A percentile compares a stretch with the other conserved stretches of the same genome.
Conservation (phyloP, 2,797 vertebrate genomes). For the Halcyon badia region DNA sequence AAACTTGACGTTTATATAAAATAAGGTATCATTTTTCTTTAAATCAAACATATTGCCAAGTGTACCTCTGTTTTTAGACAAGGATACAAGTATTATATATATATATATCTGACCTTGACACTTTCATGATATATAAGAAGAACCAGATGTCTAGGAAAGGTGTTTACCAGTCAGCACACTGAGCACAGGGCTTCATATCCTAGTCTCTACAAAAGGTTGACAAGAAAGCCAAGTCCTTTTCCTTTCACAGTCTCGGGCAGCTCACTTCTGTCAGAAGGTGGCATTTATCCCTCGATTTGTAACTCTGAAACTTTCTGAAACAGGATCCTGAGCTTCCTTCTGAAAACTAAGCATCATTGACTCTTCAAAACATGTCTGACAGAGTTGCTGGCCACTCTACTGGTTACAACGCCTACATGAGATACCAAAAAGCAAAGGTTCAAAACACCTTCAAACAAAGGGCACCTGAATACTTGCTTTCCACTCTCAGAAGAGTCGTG, state of each 20-base stretch:
- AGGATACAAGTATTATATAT: neutral
- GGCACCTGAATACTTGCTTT: neutral
- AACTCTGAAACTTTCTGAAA: neutral
- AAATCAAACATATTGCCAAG: neutral
- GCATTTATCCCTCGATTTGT: neutral
- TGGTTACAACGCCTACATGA: fast-evolving
- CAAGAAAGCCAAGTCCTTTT: neutral
- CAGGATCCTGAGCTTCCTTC: neutral
- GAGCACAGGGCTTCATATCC: neutral
- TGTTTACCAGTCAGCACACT: neutral
- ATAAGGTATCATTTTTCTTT: neutral
- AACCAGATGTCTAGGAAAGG: neutral
- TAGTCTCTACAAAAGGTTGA: neutral
- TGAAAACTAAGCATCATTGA: fast-evolving
- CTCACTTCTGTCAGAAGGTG: neutral
- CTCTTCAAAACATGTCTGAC: fast-evolving
- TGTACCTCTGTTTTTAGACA: neutral
- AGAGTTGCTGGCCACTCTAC: fast-evolving
- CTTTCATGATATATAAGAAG: neutral
- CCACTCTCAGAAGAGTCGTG: fast-evolving
- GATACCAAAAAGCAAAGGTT: neutral
- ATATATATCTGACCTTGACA: neutral
- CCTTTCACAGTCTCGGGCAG: neutral
- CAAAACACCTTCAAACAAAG: neutral
- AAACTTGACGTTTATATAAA: neutral